A percentile compares a stretch with the other conserved stretches of the same genome.
Evolutionary conservation across 1,140 invertebrate species (phyloP).

Genomic region (Saccostrea glomerata): DNA sequence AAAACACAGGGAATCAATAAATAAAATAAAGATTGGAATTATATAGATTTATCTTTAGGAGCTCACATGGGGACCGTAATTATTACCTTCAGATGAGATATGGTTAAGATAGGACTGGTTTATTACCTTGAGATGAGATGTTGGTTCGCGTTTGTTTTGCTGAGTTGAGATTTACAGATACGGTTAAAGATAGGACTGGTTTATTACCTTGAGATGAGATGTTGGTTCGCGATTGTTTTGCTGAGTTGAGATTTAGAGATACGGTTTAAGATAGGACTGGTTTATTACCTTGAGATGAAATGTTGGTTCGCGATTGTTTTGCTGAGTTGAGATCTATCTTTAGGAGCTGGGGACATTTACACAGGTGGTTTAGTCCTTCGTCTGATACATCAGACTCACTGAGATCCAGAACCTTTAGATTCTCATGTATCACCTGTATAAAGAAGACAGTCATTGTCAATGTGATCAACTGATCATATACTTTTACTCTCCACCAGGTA

Average conservation of each 20-base stretch:
- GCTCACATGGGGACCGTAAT: too few species aligned
- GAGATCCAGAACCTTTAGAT: slow-evolving; percentile 63
- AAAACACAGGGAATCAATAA: too few species aligned
- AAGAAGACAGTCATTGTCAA: slow-evolving; percentile 15
- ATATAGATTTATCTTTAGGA: not conserved
- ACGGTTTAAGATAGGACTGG: slow-evolving; percentile 57
- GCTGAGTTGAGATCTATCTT: slow-evolving; percentile 70
- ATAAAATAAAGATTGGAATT: not conserved
- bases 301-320: slow-evolving; percentile 61
- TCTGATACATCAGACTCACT: slow-evolving; percentile 66
- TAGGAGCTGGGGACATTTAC: slow-evolving; percentile 55
- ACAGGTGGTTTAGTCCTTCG: slow-evolving; percentile 60
- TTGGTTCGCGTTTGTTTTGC: slow-evolving; percentile 60
- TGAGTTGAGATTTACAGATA: slow-evolving; percentile 68
- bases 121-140: slow-evolving; percentile 64
- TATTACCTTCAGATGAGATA: not conserved
- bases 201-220: slow-evolving; percentile 64
- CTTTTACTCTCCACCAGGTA: too few species aligned
- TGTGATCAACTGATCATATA: too few species aligned
- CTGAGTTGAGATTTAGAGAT: slow-evolving; percentile 71
- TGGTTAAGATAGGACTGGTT: not conserved
- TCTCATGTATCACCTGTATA: slow-evolving; percentile 63
- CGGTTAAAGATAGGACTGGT: slow-evolving; percentile 53
- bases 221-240: slow-evolving; percentile 59
- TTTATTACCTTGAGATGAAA: slow-evolving; percentile 64